phyloP scores from a whole-genome alignment of 2,888 invertebrate species.

The Hydroisotoma schaefferi region DNA sequence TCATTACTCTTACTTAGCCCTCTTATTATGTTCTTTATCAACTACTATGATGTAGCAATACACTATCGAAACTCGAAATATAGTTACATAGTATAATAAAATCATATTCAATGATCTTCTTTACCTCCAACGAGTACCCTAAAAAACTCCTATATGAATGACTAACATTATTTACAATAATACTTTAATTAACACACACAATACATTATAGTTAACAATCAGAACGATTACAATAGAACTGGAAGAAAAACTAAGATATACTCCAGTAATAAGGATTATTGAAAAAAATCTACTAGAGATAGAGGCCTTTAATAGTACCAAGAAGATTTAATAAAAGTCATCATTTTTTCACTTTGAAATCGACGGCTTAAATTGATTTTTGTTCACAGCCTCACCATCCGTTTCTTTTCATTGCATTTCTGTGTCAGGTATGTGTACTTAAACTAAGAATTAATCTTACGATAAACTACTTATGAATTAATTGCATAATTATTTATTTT shows the following conservation, averaged over 20 bases:
- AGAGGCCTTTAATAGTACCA: slow-evolving; percentile 13
- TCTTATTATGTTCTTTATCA: too few relatives aligned
- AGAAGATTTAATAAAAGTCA: slow-evolving; percentile 13
- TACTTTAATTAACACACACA: background rate
- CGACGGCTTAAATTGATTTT: background rate
- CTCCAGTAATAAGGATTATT: background rate
- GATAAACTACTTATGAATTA: slow-evolving; percentile 1
- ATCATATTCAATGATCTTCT: background rate
- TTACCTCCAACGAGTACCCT: too few relatives aligned
- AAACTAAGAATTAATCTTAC: background rate
- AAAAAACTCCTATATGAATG: too few relatives aligned
- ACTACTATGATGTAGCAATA: background rate
- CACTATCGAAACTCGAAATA: background rate
- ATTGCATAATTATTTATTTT: slow-evolving; percentile 15
- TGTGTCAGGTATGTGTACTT: background rate
- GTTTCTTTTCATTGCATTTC: background rate
- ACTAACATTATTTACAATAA: too few relatives aligned
- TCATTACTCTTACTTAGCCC: too few relatives aligned
- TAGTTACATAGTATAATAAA: background rate
- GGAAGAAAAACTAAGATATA: too few relatives aligned
- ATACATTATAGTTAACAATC: background rate
- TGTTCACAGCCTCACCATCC: background rate
- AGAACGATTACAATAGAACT: background rate
- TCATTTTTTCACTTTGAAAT: background rate
- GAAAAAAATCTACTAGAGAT: slow-evolving; percentile 1